Conservation (phyloP, 2,888 invertebrate genomes). For the Deilephila porcellus region DNA sequence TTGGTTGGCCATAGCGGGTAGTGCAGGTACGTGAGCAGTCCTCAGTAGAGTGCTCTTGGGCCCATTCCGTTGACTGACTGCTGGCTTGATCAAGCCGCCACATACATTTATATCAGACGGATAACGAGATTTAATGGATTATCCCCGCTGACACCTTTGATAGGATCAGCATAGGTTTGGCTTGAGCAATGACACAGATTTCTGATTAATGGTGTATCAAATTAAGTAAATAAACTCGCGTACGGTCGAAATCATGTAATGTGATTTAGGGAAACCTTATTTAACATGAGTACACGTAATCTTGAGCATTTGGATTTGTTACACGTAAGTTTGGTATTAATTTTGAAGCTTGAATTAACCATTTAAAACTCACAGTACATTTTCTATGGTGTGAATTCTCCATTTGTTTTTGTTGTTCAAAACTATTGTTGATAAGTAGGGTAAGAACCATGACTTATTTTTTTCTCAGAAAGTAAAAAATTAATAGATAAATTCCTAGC, state of each 20-base stretch:
- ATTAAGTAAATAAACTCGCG: conserved; percentile 21
- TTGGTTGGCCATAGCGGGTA: conserved; percentile 67
- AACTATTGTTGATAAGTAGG: no score
- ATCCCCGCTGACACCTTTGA: conserved; percentile 70
- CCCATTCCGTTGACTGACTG: conserved; percentile 81
- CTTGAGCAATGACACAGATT: conserved; percentile 67
- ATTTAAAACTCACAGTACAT: no score
- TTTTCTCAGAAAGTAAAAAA: no score
- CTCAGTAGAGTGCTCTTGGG: conserved; percentile 70
- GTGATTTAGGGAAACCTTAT: conserved; percentile 1
- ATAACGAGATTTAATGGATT: conserved; percentile 76
- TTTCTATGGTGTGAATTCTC: no score
- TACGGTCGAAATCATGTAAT: neutral
- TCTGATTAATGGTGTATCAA: conserved; percentile 55
- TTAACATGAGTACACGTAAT: no score
- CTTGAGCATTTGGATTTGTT: no score
- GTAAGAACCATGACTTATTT: no score
- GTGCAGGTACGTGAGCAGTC: conserved; percentile 71
- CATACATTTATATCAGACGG: conserved; percentile 68
- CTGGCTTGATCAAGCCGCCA: conserved; percentile 45
- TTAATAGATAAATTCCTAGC: no score
- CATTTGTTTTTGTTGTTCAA: no score
- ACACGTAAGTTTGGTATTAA: no score
- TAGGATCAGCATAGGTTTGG: conserved; percentile 75
- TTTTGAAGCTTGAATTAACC: no score